Evolutionary conservation across 2,888 invertebrate species (phyloP).

Genomic region (Smittia aterrima): DNA sequence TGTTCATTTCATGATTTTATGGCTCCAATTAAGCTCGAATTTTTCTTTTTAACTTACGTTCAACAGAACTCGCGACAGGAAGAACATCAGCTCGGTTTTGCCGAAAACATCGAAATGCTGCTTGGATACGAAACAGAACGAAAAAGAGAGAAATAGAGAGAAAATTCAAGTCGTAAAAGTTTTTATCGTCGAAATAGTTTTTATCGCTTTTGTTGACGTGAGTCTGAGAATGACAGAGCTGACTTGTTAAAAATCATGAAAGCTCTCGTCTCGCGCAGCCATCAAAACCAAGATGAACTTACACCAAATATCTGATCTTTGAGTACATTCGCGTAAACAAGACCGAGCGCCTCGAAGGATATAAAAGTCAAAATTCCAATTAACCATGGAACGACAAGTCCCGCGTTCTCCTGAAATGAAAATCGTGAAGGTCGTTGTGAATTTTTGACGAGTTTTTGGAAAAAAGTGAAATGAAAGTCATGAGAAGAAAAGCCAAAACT

Average conservation of each 20-base stretch:
- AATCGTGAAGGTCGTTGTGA: no score
- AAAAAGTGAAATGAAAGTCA: no score
- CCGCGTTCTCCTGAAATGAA: conserved; percentile 65
- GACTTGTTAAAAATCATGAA: neutral
- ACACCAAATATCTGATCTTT: conserved; percentile 70
- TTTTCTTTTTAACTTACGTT: conserved; percentile 62
- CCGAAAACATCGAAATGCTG: conserved; percentile 77
- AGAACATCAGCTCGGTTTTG: conserved; percentile 74
- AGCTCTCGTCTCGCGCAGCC: neutral
- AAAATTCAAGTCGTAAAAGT: conserved; percentile 13
- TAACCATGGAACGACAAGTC: conserved; percentile 74
- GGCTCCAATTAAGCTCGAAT: neutral
- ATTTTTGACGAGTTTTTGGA: no score
- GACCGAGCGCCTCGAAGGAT: conserved; percentile 63
- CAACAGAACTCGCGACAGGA: conserved; percentile 67
- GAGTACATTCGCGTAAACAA: conserved; percentile 69
- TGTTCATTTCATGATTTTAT: conserved; percentile 16
- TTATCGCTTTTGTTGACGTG: neutral
- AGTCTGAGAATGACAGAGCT: neutral
- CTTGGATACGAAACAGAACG: conserved; percentile 47
- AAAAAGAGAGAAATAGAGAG: neutral
- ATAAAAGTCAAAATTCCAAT: conserved; percentile 77
- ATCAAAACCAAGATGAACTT: no score
- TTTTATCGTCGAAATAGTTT: conserved; percentile 16
- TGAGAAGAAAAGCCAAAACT: no score